Evolutionary conservation across 2,113 vertebrate species (phyloP), one percentile per base, ranked within the genome.

Genomic region (Octodon degus): DNA sequence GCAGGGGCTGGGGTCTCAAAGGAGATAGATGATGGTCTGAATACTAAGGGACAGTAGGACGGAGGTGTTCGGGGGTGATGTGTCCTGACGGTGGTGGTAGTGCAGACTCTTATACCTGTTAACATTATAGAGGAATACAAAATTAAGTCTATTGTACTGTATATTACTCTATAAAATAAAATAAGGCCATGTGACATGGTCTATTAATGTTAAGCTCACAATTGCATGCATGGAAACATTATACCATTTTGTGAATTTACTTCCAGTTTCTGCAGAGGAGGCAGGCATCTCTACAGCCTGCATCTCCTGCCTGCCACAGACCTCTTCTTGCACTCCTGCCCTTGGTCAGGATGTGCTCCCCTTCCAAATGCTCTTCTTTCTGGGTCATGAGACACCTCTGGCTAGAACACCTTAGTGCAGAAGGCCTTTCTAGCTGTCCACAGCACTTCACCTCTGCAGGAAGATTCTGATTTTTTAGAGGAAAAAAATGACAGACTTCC

Each of bases 201-300:
- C 60, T 27, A 0, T 37, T 30, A n/a, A 20, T n/a, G 24, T 1
- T 2, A 1, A 60, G n/a, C 68, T 34, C 1, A 2, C 7, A 4
- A 20, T 0, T 3, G 32, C 16, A 3, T 0, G 6, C 12, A 8
- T 0, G 1, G 12, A 16, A 0, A 0, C 34, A 2, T 7, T 0
- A 1, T 0, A 5, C 14, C 14, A 0, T 24, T n/a, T 1, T 1
- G 6, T 2, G 10, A 47, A 3, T 63, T 11, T 65, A 11, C 55
- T 17, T 1, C 4, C 53, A 30, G 32, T 11, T 9, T 27, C 65
- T 19, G 25, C 5, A 0, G 8, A 16, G 50, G 50, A 67, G 82
- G 13, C 30, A 5, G 86, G 24, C 5, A 4, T 20, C 72, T 20
- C 34, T 25, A 4, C 0, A 1, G 4, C 27, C 22, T 1, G 30